phyloP scores from a whole-genome alignment of 1,140 invertebrate species.

The Drosophila hydei region DNA sequence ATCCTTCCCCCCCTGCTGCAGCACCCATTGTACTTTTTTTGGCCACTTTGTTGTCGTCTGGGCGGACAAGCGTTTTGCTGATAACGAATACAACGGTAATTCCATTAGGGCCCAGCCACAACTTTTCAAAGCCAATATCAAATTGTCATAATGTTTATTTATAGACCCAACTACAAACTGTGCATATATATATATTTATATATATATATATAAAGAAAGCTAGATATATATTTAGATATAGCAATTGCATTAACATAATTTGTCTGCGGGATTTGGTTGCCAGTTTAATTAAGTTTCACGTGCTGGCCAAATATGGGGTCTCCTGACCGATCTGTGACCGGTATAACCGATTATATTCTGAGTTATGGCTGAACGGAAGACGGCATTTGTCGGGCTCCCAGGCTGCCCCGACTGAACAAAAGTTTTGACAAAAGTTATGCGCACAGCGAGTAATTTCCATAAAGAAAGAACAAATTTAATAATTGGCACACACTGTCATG shows the following conservation, averaged over 20 bases:
- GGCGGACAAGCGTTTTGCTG: constrained; percentile 55
- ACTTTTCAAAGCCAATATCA: constrained; percentile 64
- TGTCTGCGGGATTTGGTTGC: constrained; percentile 38
- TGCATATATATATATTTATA: background rate
- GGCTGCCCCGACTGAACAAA: background rate
- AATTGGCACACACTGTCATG: constrained; percentile 44
- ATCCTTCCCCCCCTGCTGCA: background rate
- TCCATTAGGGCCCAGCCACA: constrained; percentile 58
- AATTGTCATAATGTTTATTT: constrained; percentile 79
- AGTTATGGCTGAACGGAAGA: constrained; percentile 32
- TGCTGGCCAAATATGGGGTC: constrained; percentile 31
- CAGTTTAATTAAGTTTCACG: constrained; percentile 58
- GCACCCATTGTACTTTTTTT: constrained; percentile 46
- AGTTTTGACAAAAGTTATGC: constrained; percentile 13
- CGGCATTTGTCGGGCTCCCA: constrained; percentile 11
- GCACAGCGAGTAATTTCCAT: constrained; percentile 40
- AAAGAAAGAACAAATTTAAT: constrained; percentile 54
- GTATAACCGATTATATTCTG: constrained; percentile 4
- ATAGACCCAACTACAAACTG: constrained; percentile 43
- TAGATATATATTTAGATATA: background rate
- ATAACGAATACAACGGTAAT: constrained; percentile 71
- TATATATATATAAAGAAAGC: background rate
- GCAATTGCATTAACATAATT: constrained; percentile 73
- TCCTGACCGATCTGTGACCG: background rate
- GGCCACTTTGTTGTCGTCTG: constrained; percentile 46